Base-by-base conservation (phyloP, 1,140 invertebrate genomes). In the Eriocheir sinensis region DNA sequence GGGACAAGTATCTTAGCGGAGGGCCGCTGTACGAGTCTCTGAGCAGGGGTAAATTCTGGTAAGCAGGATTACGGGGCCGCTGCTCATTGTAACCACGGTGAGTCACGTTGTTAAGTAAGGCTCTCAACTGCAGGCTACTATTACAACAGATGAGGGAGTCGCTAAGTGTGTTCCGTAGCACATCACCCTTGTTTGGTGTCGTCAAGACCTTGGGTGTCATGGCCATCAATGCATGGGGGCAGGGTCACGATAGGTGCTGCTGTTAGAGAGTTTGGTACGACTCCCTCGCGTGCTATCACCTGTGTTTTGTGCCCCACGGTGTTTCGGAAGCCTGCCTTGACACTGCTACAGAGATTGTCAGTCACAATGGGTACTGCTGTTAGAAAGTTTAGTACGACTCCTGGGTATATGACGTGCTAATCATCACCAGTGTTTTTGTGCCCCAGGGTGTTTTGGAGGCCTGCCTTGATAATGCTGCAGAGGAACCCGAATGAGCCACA, bases 381-480 rank as follows among this genome's bases (percentile, higher is more conserved):
- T 27, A 72, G 27, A 72, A 27, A 12, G 12, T 72, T 72, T 27
- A 12, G 53, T 72, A 72, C 53, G 12, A 12, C 27, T 72, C 53
- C 27, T 72, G 12, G 12, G 53, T 72, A 72, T 12, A 72, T 12
- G 27, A 72, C 53, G 27, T 27, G 53, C 27, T 27, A 12, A 12
- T 12, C 27, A 27, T 12, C 27, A 72, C 27, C 53, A 72, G n/a
- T 27, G n/a, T 27, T 32, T 32, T 32, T 32, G 27, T 27, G 6
- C 79, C 79, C 79, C 79, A 80, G 79, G 79, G n/a, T 30, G 27
- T 80, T 80, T 32, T 80, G 79, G 79, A 80, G 21, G 34, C 79
- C 79, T 8, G 4, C 27, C 4, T 32, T 80, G 27, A 80, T 30
- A 27, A 32, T 32, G 4, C 34, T 80, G 27, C n/a, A 80, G 4